A percentile compares a stretch with the other conserved stretches of the same genome.
Evolutionary conservation across 2,888 invertebrate genomes (phyloP).

Genomic region (Phaedon cochleariae): DNA sequence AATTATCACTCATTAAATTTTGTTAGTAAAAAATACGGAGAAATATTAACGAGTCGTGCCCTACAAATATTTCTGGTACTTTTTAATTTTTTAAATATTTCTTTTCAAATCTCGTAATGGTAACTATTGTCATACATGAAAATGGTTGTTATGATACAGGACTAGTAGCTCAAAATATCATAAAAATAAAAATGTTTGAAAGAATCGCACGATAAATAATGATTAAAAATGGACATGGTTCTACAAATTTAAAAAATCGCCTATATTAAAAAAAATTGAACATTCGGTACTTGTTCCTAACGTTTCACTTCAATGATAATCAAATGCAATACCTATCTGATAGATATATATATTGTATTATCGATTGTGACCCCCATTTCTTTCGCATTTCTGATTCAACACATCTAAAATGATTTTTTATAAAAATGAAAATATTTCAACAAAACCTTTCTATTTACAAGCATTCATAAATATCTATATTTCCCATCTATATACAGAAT

Average conservation of each 20-base stretch:
- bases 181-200: constrained; percentile 10
- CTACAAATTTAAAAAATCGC: no score
- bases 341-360: no score
- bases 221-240: no score
- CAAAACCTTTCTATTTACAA: constrained; percentile 32
- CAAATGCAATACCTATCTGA: no score
- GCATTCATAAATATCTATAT: constrained; percentile 31
- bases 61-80: constrained; percentile 23
- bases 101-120: constrained; percentile 43
- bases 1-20: constrained; percentile 48
- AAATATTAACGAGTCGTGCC: constrained; percentile 29
- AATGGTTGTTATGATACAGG: constrained; percentile 30
- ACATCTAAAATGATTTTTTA: background rate
- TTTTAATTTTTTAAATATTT: constrained; percentile 33
- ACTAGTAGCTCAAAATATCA: constrained; percentile 30
- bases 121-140: constrained; percentile 52
- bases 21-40: constrained; percentile 42
- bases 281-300: no score
- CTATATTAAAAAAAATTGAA: no score
- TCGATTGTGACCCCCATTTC: no score
- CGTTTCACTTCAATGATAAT: no score
- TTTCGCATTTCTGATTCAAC: no score
- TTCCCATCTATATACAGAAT: constrained; percentile 35
- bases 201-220: background rate
- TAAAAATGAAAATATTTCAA: constrained; percentile 1